Conservation (phyloP, 2,797 vertebrate species). For the Acrossocheilus wenchowensis region DNA sequence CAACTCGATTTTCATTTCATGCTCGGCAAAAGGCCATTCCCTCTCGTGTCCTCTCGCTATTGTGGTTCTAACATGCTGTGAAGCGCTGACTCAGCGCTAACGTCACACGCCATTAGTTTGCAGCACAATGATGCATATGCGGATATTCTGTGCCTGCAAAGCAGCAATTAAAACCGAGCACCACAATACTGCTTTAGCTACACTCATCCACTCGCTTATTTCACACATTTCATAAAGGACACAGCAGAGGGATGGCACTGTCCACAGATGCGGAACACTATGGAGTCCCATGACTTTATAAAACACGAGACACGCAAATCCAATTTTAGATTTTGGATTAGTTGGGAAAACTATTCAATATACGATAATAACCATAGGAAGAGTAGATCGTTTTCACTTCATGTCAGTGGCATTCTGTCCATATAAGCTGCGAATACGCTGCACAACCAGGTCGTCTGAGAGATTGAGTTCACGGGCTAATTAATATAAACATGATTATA, state of each 20-base stretch:
- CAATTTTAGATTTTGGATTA: not conserved
- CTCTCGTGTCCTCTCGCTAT: constrained; percentile 29
- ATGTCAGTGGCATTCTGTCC: too few species aligned
- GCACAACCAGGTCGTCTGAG: too few species aligned
- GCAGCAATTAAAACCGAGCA: constrained; percentile 55
- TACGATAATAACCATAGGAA: not conserved
- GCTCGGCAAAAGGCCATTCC: constrained; percentile 38
- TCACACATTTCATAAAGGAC: constrained; percentile 10
- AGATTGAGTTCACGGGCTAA: too few species aligned
- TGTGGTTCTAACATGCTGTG: constrained; percentile 40
- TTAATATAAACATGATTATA: too few species aligned
- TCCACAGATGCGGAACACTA: not conserved
- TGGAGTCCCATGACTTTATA: not conserved
- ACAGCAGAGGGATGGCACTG: not conserved
- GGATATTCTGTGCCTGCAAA: constrained; percentile 44
- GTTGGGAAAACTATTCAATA: not conserved
- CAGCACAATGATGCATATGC: constrained; percentile 53
- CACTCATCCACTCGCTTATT: constrained; percentile 11
- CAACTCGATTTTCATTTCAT: constrained; percentile 36
- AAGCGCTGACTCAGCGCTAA: constrained; percentile 60
- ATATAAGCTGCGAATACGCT: too few species aligned
- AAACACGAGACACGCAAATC: not conserved
- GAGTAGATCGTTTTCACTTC: not conserved
- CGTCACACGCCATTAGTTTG: constrained; percentile 60
- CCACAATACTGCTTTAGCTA: constrained; percentile 15